Base-by-base conservation (phyloP, 2,797 vertebrate genomes). In the Taenioides sp. region DNA sequence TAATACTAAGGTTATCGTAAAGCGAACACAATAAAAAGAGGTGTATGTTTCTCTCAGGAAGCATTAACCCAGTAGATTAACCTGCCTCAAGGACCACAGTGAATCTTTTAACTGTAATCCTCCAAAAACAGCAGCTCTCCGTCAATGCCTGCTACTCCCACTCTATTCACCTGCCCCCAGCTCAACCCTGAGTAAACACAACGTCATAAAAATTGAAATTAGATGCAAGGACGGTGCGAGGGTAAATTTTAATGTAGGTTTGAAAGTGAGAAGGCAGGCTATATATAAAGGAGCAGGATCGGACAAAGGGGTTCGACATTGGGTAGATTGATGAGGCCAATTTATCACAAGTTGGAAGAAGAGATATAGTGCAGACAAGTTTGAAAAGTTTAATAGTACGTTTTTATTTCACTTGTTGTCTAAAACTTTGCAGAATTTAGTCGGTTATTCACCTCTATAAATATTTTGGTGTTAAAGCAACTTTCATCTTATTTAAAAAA, bases 241-340 rank as follows among this genome's bases (percentile, higher is more conserved):
- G 76, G 65, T 71, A 72, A 55, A 80, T 87, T 85, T 89, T 80
- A 91, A 91, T 84, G 61, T 55, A 22, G 65, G 37, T 64, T 66
- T 55, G 81, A 69, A 74, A 73, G 73, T 62, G 71, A 70, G 50
- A 67, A 64, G 40, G 74, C 54, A 28, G 60, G 43, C 61, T 18
- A 71, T 54, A 50, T 10, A 66, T 75, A 77, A 75, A 77, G 74
- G 77, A 69, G 73, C 22, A 0, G 80, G 75, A 70, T 76, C 74
- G 60, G 5, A 3, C 66, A 73, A 77, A 74, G 5, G 77, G 82
- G 70, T 68, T 37, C 6, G 75, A 73, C 84, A 87, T 91, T 87
- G 86, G 75, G 67, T 72, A 80, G 86, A 91, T 83, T 91, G 88
- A 92, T 91, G 83, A 88, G 80, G 78, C 80, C 86, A 84, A 84